Evolutionary conservation across 2,888 invertebrate species (phyloP), one percentile per base, ranked within the genome.

Genomic region (Julus scandinavius): DNA sequence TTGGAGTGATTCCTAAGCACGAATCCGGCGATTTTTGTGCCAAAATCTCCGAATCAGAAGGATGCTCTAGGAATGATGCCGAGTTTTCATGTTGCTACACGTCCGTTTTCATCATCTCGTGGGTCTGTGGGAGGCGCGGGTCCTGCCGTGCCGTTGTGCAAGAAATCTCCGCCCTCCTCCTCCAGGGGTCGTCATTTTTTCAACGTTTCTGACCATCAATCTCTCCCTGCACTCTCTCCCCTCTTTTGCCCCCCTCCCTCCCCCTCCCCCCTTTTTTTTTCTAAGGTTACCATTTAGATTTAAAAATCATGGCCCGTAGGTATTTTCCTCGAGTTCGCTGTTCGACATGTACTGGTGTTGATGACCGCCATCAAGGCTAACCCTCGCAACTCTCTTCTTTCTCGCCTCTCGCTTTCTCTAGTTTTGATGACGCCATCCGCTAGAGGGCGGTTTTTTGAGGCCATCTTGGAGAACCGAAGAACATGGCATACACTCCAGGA

Each of bases 251-350:
- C 13, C 50, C 50, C 50, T 13, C 50, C 20, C 20, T 5, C 63
- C 15, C n/a, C 20, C 63, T n/a, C 7, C 20, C 20, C 20, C 20
- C 9, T 63, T 63, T 63, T 63, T 63, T 63, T n/a, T 20, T 63
- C 63, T 63, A 63, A 63, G 63, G 63, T 63, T 63, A 63, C 63
- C 63, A 63, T 63, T 63, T 63, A 63, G 63, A 63, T 63, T 63
- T 63, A 63, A 63, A 63, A 63, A 63, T 63, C 63, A 20, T 63
- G 63, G 63, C 63, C n/a, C 63, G 63, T 63, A 63, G 63, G 63
- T 63, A 63, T 63, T 63, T 63, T 63, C 63, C 63, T 63, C 20
- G 63, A 63, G 63, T 63, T 63, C 63, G 63, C 63, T 63, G 63
- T 63, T 63, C 63, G 63, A 63, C 63, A 63, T 63, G 15, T 20